A percentile compares a stretch with the other conserved stretches of the same genome.
phyloP scores from a whole-genome alignment of 2,888 invertebrate species.

The Stratiomys singularior region DNA sequence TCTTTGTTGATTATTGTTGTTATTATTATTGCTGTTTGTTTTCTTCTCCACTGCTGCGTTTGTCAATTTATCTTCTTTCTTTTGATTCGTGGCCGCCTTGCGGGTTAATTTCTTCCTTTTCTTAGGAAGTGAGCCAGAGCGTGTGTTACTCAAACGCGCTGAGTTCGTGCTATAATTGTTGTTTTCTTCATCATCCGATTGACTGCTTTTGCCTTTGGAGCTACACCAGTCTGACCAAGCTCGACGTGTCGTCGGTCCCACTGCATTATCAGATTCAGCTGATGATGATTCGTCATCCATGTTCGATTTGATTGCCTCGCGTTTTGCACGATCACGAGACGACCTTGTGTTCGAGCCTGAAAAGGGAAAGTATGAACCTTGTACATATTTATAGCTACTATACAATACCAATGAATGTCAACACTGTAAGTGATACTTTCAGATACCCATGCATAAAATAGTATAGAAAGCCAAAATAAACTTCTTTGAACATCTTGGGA shows the following conservation, averaged over 20 bases:
- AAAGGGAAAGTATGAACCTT: conserved; percentile 7
- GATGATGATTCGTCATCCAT: conserved; percentile 55
- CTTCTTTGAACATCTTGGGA: no score
- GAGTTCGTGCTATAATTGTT: conserved; percentile 62
- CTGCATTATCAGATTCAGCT: conserved; percentile 63
- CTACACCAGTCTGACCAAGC: conserved; percentile 81
- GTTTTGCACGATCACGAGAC: conserved; percentile 66
- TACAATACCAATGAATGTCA: no score
- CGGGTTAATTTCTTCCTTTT: conserved; percentile 65
- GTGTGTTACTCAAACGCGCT: conserved; percentile 55
- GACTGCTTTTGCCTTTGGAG: conserved; percentile 71
- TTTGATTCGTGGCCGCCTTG: conserved; percentile 61
- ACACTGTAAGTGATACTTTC: no score
- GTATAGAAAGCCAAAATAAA: no score
- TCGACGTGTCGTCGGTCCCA: conserved; percentile 76
- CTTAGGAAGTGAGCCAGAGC: conserved; percentile 58
- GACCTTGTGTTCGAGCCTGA: conserved; percentile 56
- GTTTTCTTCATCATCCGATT: conserved; percentile 71
- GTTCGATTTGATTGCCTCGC: conserved; percentile 67
- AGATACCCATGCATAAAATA: no score
- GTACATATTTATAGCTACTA: not conserved
- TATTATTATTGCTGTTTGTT: not conserved
- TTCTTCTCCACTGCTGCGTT: conserved; percentile 3
- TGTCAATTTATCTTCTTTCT: not conserved
- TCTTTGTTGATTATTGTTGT: conserved; percentile 49